A percentile compares a stretch with the other conserved stretches of the same genome.
Evolutionary conservation across 2,113 vertebrate genomes (phyloP).

Genomic region (Oreochromis aureus): DNA sequence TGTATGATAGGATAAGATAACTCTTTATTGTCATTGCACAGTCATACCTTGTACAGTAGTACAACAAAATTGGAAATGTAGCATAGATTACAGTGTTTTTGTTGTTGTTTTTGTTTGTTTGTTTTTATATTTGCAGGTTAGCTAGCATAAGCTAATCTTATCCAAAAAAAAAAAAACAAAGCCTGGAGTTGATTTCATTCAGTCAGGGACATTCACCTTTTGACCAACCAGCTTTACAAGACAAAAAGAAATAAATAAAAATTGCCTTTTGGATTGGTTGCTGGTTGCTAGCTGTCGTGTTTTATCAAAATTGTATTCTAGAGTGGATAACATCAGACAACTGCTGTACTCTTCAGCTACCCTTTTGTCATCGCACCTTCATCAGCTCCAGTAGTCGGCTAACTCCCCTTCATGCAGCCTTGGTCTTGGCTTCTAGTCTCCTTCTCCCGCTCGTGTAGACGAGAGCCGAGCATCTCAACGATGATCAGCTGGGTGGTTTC

Average conservation of each 20-base stretch:
- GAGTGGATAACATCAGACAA: background rate
- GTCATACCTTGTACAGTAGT: no score
- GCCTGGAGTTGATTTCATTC: background rate
- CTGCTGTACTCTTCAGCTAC: background rate
- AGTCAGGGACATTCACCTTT: accelerated
- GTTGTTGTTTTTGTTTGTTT: background rate
- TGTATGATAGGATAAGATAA: background rate
- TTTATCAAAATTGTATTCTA: background rate
- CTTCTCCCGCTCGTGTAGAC: background rate
- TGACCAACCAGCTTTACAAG: background rate
- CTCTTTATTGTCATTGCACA: background rate
- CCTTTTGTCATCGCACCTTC: background rate
- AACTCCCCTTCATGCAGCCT: background rate
- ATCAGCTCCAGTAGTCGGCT: background rate
- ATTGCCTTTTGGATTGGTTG: background rate
- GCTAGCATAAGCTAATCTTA: background rate
- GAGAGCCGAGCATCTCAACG: background rate
- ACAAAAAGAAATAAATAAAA: accelerated
- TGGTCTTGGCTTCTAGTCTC: background rate
- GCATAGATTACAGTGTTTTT: background rate
- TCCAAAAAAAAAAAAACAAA: background rate
- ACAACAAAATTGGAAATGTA: background rate
- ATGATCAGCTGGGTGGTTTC: background rate
- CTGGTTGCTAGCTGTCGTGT: background rate
- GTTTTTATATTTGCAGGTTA: background rate